Conservation (phyloP, 1,140 invertebrate genomes). For the Gryllus bimaculatus region DNA sequence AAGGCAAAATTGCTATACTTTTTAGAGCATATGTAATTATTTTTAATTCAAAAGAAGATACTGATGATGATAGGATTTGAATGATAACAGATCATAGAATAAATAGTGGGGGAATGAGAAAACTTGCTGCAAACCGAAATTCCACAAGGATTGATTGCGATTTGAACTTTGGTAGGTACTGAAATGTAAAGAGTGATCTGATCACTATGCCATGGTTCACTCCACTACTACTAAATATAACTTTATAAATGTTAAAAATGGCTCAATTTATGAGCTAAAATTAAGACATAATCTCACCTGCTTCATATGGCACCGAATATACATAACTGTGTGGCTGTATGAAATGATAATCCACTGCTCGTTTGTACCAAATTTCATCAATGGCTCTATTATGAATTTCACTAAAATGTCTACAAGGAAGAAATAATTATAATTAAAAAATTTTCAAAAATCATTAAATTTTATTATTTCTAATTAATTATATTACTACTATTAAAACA, state of each 20-base stretch:
- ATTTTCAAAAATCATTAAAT: neutral
- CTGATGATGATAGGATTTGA: no score
- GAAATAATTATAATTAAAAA: neutral
- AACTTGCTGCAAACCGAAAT: neutral
- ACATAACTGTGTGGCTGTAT: slow-evolving; percentile 73
- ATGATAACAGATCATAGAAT: no score
- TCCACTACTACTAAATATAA: neutral
- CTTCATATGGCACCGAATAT: slow-evolving; percentile 72
- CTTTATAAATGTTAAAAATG: neutral
- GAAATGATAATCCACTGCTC: slow-evolving; percentile 83
- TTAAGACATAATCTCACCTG: slow-evolving; percentile 33
- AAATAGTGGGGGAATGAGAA: no score
- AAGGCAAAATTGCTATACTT: no score
- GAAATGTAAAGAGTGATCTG: neutral
- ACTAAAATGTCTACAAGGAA: slow-evolving; percentile 38
- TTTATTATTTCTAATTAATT: no score
- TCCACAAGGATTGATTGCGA: neutral
- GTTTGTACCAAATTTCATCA: slow-evolving; percentile 87
- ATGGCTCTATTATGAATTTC: slow-evolving; percentile 63
- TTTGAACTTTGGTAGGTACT: neutral
- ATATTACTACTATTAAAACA: no score
- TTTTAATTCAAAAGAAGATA: no score
- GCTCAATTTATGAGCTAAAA: no score
- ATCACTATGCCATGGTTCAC: neutral
- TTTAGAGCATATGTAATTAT: no score